Evolutionary conservation across 2,113 vertebrate genomes (phyloP).

Genomic region (Catagonus wagneri): DNA sequence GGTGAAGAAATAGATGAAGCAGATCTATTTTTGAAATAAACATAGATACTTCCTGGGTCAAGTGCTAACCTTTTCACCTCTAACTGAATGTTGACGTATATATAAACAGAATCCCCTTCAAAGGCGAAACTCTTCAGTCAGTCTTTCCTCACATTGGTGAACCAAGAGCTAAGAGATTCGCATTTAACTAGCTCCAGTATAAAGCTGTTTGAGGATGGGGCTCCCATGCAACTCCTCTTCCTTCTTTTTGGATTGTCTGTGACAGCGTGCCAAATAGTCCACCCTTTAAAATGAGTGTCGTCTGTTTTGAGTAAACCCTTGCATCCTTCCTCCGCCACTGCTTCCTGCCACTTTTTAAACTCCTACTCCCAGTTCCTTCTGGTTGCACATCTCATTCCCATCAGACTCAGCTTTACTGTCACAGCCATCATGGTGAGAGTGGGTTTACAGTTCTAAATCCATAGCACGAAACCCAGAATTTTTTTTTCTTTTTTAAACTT

Average conservation of each 20-base stretch:
- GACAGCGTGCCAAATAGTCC: background rate
- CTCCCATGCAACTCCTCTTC: background rate
- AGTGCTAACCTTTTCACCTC: slow-evolving; percentile 92
- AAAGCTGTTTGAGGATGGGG: slow-evolving; percentile 43
- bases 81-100: slow-evolving; percentile 86
- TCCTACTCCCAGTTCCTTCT: background rate
- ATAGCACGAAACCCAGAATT: background rate
- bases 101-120: slow-evolving; percentile 88
- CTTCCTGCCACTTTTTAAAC: background rate
- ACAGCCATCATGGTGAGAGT: background rate
- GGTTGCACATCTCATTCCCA: slow-evolving; percentile 5
- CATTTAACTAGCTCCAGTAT: slow-evolving; percentile 79
- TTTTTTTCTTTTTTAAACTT: background rate
- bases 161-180: slow-evolving; percentile 77
- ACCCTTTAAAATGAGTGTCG: background rate
- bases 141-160: slow-evolving; percentile 85
- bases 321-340: background rate
- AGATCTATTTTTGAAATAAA: slow-evolving; percentile 85
- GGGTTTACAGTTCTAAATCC: background rate
- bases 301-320: slow-evolving; percentile 35
- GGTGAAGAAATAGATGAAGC: slow-evolving; percentile 81
- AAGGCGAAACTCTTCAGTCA: slow-evolving; percentile 86
- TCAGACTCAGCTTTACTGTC: slow-evolving; percentile 23
- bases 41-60: slow-evolving; percentile 90
- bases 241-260: background rate